Percentiles rank a stretch among this genome's conserved stretches.
Evolutionary conservation across 2,797 vertebrate genomes (phyloP).

Genomic region (Zalophus californianus): DNA sequence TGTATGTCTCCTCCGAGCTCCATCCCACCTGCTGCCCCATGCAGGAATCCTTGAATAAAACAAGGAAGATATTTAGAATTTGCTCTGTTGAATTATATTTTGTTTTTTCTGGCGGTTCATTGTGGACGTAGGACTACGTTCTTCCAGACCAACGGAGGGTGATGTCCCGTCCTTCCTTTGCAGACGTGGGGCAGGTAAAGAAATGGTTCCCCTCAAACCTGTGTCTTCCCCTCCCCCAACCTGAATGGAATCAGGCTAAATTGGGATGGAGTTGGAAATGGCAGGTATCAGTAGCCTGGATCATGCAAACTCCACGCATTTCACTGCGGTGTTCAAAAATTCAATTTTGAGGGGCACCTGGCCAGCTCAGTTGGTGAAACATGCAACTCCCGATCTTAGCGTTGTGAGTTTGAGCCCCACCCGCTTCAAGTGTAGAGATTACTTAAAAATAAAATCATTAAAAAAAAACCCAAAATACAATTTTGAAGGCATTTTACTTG

Average conservation of each 20-base stretch:
- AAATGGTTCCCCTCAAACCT: too few relatives aligned
- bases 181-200: not conserved
- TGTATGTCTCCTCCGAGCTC: not conserved
- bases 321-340: not conserved
- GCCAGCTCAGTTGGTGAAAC: not conserved
- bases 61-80: not conserved
- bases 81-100: not conserved
- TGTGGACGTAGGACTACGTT: not conserved
- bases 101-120: not conserved
- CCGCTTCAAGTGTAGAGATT: not conserved
- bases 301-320: not conserved
- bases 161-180: not conserved
- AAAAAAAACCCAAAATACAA: not conserved
- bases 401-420: not conserved
- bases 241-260: not conserved
- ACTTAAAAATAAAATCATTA: not conserved
- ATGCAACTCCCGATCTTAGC: not conserved
- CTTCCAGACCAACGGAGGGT: too few relatives aligned
- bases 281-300: not conserved
- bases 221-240: too few relatives aligned
- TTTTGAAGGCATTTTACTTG: not conserved
- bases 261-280: not conserved
- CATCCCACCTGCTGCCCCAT: not conserved
- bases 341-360: not conserved
- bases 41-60: not conserved